A percentile compares a stretch with the other conserved stretches of the same genome.
phyloP scores from a whole-genome alignment of 2,113 vertebrate genomes.

The Thamnaconus septentrionalis region DNA sequence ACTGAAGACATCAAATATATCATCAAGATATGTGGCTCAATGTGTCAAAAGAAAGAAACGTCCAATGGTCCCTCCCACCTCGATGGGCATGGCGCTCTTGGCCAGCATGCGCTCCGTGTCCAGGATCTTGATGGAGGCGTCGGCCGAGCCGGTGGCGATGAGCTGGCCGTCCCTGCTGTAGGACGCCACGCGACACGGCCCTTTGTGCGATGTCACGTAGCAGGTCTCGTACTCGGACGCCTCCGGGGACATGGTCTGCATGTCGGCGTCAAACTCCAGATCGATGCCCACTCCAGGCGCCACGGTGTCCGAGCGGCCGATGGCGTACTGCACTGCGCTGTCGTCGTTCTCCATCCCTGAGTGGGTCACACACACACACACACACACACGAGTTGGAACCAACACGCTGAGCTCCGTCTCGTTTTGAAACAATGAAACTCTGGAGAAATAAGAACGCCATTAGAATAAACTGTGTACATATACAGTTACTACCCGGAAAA shows the following conservation, averaged over 20 bases:
- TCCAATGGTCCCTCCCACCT: constrained; percentile 73
- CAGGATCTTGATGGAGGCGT: constrained; percentile 97
- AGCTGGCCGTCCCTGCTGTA: constrained; percentile 96
- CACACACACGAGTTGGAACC: no score
- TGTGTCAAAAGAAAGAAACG: no score
- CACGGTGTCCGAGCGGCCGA: constrained; percentile 93
- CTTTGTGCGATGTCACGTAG: constrained; percentile 97
- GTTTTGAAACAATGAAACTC: no score
- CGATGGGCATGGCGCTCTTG: constrained; percentile 97
- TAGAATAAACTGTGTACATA: no score
- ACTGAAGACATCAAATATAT: no score
- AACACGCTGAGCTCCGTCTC: no score
- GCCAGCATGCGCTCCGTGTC: constrained; percentile 98
- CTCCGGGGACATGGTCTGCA: constrained; percentile 98
- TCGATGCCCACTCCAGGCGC: constrained; percentile 96
- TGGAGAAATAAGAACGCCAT: no score
- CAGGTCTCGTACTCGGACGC: constrained; percentile 97
- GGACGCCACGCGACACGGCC: constrained; percentile 91
- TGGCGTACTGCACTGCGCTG: constrained; percentile 94
- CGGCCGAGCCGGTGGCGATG: constrained; percentile 95
- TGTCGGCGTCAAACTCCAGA: constrained; percentile 94
- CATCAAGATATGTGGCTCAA: no score
- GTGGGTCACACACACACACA: not conserved
- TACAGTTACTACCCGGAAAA: no score
- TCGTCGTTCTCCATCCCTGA: constrained; percentile 98